A percentile compares a stretch with the other conserved stretches of the same genome.
These are phyloP conservation scores for Drosophila ficusphila DNA, from an alignment of 1,140 invertebrate genomes.

Conservation along the genomic window DNA sequence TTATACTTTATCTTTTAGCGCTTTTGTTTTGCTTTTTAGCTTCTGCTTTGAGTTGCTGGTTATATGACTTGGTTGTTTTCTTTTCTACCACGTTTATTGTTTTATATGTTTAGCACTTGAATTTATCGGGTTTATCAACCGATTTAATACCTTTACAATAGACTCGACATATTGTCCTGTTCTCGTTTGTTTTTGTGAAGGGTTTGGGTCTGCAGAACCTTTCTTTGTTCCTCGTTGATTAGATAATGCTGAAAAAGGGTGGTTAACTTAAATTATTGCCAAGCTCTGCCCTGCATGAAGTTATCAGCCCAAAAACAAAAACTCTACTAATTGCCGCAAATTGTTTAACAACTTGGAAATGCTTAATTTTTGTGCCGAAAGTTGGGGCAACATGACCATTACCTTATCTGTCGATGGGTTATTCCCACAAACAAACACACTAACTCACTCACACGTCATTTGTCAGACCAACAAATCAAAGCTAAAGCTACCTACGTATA, in stretches of 20 bases:
- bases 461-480: conserved; percentile 51
- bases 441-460: conserved; percentile 3
- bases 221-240: conserved; percentile 11
- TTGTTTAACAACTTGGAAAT: conserved; percentile 39
- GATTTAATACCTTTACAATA: conserved; percentile 56
- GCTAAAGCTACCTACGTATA: neutral
- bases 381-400: conserved; percentile 36
- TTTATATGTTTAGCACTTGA: conserved; percentile 56
- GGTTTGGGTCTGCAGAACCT: conserved; percentile 22
- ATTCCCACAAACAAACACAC: conserved; percentile 6
- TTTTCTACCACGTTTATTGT: conserved; percentile 18
- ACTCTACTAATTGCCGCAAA: conserved; percentile 44
- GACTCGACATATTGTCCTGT: conserved; percentile 8
- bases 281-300: conserved; percentile 25
- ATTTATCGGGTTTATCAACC: conserved; percentile 63
- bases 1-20: conserved; percentile 40
- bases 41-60: conserved; percentile 41
- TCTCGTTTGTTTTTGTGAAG: conserved; percentile 26
- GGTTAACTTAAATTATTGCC: conserved; percentile 23
- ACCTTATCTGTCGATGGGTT: conserved; percentile 37
- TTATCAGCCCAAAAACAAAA: conserved; percentile 27
- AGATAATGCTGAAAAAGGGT: conserved; percentile 5
- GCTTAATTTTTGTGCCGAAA: conserved; percentile 30
- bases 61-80: conserved; percentile 15
- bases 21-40: conserved; percentile 72